phyloP scores from a whole-genome alignment of 2,797 vertebrate genomes.

The Streptopelia turtur region DNA sequence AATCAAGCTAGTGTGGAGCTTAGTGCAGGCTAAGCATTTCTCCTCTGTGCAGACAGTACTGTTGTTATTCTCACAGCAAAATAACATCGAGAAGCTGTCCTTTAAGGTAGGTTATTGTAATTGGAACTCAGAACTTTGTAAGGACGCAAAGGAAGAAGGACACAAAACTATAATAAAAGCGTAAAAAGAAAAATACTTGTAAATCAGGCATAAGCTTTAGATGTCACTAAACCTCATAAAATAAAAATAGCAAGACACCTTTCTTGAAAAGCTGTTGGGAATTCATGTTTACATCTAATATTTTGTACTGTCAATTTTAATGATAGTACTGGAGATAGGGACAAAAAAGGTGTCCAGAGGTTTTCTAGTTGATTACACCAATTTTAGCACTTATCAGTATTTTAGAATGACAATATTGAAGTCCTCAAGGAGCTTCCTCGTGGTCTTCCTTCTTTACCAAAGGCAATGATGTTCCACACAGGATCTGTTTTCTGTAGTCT shows the following conservation, averaged over 20 bases:
- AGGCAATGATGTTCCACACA: not conserved
- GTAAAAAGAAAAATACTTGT: not conserved
- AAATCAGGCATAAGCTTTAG: not conserved
- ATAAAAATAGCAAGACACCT: not conserved
- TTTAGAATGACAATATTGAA: not conserved
- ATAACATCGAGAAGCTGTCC: not conserved
- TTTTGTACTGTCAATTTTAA: not conserved
- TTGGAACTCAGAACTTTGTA: not conserved
- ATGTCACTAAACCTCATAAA: not conserved
- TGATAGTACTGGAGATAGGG: not conserved
- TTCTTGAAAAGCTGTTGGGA: not conserved
- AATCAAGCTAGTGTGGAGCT: slow-evolving; percentile 3
- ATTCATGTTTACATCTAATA: not conserved
- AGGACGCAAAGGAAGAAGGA: not conserved
- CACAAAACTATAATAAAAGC: not conserved
- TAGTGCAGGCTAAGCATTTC: slow-evolving; percentile 51
- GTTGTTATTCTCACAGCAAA: not conserved
- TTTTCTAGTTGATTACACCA: not conserved
- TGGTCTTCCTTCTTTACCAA: not conserved
- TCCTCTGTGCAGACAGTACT: not conserved
- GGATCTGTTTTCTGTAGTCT: not conserved
- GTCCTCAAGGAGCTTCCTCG: not conserved
- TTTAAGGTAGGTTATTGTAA: not conserved
- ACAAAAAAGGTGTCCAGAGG: not conserved
- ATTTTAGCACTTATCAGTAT: not conserved